Evolutionary conservation across 1,140 invertebrate genomes (phyloP), one percentile per base, ranked within the genome.

Genomic region (Meteorus sp.): DNA sequence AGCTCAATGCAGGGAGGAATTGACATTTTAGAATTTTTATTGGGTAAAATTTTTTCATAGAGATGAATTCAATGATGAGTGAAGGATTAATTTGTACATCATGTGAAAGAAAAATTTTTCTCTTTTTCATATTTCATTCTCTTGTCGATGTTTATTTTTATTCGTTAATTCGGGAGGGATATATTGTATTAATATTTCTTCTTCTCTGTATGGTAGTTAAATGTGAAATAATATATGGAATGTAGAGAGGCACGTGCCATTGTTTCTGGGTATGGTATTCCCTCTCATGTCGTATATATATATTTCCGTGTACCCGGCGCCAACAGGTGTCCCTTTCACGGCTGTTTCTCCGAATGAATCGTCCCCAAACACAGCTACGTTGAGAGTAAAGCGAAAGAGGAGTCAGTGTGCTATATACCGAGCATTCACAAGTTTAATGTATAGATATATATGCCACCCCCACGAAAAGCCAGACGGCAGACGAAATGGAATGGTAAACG

Each of bases 241-340:
- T n/a, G n/a, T n/a, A n/a, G n/a, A n/a, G n/a, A n/a, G n/a, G 25
- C 37, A 55, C 52, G 52, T 55, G 52, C 52, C 52, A 55, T 55
- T 55, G 52, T 55, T 55, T 55, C 52, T 55, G n/a, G n/a, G 35
- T 39, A 13, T 13, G 4, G 3, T 39, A 39, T 11, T n/a, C 35
- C 11, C 3, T 39, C 35, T 13, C 8, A 39, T 11, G 35, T 39
- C 9, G 11, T 39, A 39, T 39, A 39, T 39, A 39, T 15, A 39
- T 11, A 25, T 22, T 48, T 31, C 19, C 43, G 31, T 60, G 39
- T 53, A 43, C 48, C 39, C 41, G 41, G 67, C 63, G 72, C 73
- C 78, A 80, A 80, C 78, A 80, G 78, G 78, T 80, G 78, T 80
- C 78, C 73, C 77, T 79, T 80, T 80, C 76, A 80, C 76, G 76